Conservation (phyloP, 92 coral and sea anemone species). For the Muricea muricata region DNA sequence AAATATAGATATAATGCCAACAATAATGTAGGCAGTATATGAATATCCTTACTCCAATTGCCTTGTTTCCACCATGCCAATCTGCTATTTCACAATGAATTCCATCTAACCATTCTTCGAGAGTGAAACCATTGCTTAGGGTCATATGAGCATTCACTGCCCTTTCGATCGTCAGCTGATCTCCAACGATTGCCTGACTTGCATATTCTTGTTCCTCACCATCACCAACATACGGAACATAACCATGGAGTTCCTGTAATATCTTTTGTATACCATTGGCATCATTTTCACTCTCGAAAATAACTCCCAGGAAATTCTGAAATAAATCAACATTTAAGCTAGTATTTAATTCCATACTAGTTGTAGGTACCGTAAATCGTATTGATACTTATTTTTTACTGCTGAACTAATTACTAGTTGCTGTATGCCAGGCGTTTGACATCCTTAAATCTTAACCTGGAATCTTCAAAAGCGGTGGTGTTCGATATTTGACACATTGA, state of each 20-base stretch:
- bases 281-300: slow-evolving; percentile 75
- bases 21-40: background rate
- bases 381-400: too few species aligned
- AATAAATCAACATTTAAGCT: background rate
- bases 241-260: slow-evolving; percentile 60
- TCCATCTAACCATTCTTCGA: slow-evolving; percentile 66
- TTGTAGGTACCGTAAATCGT: background rate
- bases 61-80: slow-evolving; percentile 71
- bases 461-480: too few species aligned
- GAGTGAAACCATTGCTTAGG: slow-evolving; percentile 67
- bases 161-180: slow-evolving; percentile 69
- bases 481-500: too few species aligned
- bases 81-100: slow-evolving; percentile 71
- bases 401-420: too few species aligned
- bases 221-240: slow-evolving; percentile 73
- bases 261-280: slow-evolving; percentile 71
- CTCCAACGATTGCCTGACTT: slow-evolving; percentile 71
- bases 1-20: background rate
- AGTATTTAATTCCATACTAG: background rate
- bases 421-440: too few species aligned
- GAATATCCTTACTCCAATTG: slow-evolving; percentile 54
- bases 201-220: slow-evolving; percentile 61
- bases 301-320: slow-evolving; percentile 75
- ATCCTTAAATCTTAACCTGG: too few species aligned
- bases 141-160: slow-evolving; percentile 69